phyloP scores from a whole-genome alignment of 2,888 invertebrate species.

The Stenotaenia linearis region DNA sequence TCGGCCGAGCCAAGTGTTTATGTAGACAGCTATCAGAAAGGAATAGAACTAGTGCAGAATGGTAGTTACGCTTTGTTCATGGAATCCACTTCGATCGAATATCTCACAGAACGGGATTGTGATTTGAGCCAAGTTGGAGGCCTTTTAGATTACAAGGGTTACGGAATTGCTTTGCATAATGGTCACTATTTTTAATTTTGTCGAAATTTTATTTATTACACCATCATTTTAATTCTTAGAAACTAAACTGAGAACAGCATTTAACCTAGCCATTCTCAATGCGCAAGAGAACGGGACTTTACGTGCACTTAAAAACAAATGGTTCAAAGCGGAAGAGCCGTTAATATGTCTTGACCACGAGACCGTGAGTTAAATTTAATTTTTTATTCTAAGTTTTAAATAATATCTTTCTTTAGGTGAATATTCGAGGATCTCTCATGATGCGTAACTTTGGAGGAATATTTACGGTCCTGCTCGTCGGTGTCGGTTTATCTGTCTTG shows the following conservation, averaged over 20 bases:
- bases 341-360: slow-evolving; percentile 49
- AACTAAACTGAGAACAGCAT: neutral
- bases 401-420: slow-evolving; percentile 37
- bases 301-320: neutral
- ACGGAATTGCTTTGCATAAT: slow-evolving; percentile 89
- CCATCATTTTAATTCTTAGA: neutral
- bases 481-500: slow-evolving; percentile 40
- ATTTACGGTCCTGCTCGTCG: slow-evolving; percentile 43
- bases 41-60: slow-evolving; percentile 71
- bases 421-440: slow-evolving; percentile 38
- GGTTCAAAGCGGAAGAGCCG: slow-evolving; percentile 44
- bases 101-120: slow-evolving; percentile 82
- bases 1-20: slow-evolving; percentile 47
- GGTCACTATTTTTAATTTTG: slow-evolving; percentile 54
- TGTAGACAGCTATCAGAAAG: slow-evolving; percentile 71
- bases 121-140: slow-evolving; percentile 84
- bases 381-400: neutral
- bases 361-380: slow-evolving; percentile 35
- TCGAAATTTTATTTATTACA: neutral
- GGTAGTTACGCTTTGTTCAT: slow-evolving; percentile 91
- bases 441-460: slow-evolving; percentile 48
- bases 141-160: slow-evolving; percentile 87
- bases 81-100: slow-evolving; percentile 96
- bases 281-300: neutral
- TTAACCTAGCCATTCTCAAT: neutral